These are phyloP conservation scores for Actinia tenebrosa DNA, from an alignment of 64 coral and sea anemone genomes.

Conservation along the genomic window DNA sequence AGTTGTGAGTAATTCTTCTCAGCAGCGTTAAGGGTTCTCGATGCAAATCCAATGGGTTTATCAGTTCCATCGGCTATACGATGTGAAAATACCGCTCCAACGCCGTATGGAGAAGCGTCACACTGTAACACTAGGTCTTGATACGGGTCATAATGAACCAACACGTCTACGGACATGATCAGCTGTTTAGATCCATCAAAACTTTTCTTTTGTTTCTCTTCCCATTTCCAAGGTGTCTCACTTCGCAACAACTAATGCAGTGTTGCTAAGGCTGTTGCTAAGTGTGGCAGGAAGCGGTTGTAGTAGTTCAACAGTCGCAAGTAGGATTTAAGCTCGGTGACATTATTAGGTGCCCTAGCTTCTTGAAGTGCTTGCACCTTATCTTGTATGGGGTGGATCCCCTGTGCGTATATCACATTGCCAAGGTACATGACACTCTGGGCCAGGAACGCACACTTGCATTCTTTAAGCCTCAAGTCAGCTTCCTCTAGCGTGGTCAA, in stretches of 20 bases:
- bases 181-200: conserved; percentile 7
- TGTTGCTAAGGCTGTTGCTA: background rate
- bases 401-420: conserved; percentile 11
- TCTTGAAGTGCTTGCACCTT: conserved; percentile 13
- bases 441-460: conserved; percentile 37
- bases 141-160: background rate
- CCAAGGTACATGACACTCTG: conserved; percentile 17
- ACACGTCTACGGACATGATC: background rate
- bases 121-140: background rate
- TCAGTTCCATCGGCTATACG: background rate
- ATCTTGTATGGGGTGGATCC: conserved; percentile 11
- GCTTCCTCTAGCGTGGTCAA: conserved; percentile 26
- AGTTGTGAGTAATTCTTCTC: background rate
- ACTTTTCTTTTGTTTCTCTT: background rate
- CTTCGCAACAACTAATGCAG: conserved; percentile 8
- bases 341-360: background rate
- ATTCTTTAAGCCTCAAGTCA: conserved; percentile 33
- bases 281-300: background rate
- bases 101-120: conserved; percentile 11
- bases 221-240: background rate
- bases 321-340: conserved; percentile 15
- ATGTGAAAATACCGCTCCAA: background rate
- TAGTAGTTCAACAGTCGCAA: conserved; percentile 17
- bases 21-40: background rate
- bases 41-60: background rate